Evolutionary conservation across 2,797 vertebrate species (phyloP), one percentile per base, ranked within the genome.

Genomic region (Myoxocephalus aenaeus): DNA sequence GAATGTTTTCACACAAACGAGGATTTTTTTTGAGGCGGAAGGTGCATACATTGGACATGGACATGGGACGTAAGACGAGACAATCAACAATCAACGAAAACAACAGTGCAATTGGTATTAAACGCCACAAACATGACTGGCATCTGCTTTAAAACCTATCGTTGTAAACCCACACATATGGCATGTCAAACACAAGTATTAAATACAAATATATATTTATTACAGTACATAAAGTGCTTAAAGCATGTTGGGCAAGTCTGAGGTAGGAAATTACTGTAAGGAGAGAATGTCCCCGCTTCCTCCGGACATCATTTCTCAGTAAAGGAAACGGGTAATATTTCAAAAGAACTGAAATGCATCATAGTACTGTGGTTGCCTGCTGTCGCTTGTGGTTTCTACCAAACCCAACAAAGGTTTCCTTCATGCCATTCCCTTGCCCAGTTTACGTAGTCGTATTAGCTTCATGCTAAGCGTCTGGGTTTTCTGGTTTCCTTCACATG

Each of bases 391-490:
- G 29, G 20, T 65, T 34, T 46, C 25, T 17, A 10, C 17, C 10
- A 15, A 46, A 20, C 36, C 36, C 32, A 7, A 1, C 7, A 0
- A 3, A 12, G 3, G 13, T 34, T 51, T 51, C 7, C 46, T 65
- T 4, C 18, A 14, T 34, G 29, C 12, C 25, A 6, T 5, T 20
- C n/a, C 6, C 4, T 48, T 0, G 3, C 7, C 3, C 27, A 32
- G 17, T 13, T 48, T 3, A 65, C n/a, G 7, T 15, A 1, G 0
- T n/a, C 4, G 0, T n/a, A 65, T 48, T 20, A 1, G 1, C 20
- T 32, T 48, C 2, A 4, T 42, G 61, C 38, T 17, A 27, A 44
- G 22, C 38, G 11, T 42, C 5, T 44, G 34, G 34, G 34, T 32
- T 36, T 36, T 3, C 32, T 32, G 34, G 34, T 34, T 34, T 34